phyloP scores from a whole-genome alignment of 2,797 vertebrate species.

The Alosa sapidissima region DNA sequence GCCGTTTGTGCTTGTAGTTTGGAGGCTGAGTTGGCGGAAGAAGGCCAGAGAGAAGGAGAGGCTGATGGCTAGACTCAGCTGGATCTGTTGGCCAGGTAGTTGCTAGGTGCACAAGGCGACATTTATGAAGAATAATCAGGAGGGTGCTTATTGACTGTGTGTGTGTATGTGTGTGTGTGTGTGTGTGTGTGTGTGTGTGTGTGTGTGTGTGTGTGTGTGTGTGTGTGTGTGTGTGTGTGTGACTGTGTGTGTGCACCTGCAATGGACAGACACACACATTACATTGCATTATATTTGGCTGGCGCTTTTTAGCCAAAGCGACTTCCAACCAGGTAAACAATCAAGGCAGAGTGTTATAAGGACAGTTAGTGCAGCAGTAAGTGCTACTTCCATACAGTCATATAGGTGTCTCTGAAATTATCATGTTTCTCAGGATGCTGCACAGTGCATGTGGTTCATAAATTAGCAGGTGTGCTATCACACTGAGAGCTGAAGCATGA shows the following conservation, averaged over 20 bases:
- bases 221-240: neutral
- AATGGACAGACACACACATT: neutral
- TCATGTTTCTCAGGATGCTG: conserved; percentile 1
- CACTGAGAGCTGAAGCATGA: neutral
- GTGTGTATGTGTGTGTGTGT: conserved; percentile 21
- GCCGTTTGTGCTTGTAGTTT: conserved; percentile 54
- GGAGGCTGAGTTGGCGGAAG: neutral
- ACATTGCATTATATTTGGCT: neutral
- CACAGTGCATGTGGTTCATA: neutral
- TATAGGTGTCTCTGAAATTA: neutral
- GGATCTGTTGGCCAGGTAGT: conserved; percentile 23
- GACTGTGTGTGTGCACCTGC: neutral
- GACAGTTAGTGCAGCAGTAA: no score
- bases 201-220: conserved; percentile 30
- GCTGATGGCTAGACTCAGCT: conserved; percentile 7
- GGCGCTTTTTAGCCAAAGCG: neutral
- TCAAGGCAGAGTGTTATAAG: no score
- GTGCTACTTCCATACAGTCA: neutral
- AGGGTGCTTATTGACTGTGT: conserved; percentile 21
- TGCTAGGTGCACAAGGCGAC: conserved; percentile 20
- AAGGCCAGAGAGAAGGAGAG: neutral
- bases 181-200: conserved; percentile 33
- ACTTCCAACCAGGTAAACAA: neutral
- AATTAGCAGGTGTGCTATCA: conserved; percentile 23
- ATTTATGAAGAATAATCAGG: conserved; percentile 34